Evolutionary conservation across 1,140 invertebrate genomes (phyloP).

Genomic region (Rhyacophila brunnea): DNA sequence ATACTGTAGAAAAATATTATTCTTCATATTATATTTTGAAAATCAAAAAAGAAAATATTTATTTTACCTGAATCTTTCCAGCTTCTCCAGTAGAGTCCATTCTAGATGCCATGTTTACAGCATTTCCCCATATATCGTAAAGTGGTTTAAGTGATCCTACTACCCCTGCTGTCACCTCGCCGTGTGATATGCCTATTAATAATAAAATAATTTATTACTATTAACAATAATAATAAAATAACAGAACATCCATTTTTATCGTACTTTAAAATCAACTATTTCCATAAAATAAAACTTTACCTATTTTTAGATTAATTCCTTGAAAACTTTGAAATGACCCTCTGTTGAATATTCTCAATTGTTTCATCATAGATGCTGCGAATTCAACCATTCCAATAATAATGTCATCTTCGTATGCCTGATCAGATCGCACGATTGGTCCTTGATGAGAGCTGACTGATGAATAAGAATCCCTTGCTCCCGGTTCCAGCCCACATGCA

Average conservation of each 20-base stretch:
- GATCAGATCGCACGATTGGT: constrained; percentile 28
- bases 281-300: too few species aligned
- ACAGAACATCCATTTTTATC: too few species aligned
- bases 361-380: constrained; percentile 54
- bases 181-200: constrained; percentile 70
- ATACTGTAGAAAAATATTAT: too few species aligned
- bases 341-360: constrained; percentile 50
- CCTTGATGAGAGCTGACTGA: constrained; percentile 41
- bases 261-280: too few species aligned
- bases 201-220: constrained; percentile 17
- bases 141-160: constrained; percentile 87
- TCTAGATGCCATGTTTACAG: constrained; percentile 91
- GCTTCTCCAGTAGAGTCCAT: constrained; percentile 84
- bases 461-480: constrained; percentile 59
- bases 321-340: constrained; percentile 52
- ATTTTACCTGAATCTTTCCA: constrained; percentile 77
- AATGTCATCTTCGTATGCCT: constrained; percentile 40
- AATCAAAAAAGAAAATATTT: too few species aligned
- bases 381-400: constrained; percentile 54
- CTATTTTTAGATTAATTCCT: constrained; percentile 53
- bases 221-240: too few species aligned
- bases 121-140: constrained; percentile 92
- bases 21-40: too few species aligned
- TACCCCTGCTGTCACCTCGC: constrained; percentile 85
- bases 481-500: constrained; percentile 82